Base-by-base conservation (phyloP, 2,113 vertebrate species). In the Felis chaus region DNA sequence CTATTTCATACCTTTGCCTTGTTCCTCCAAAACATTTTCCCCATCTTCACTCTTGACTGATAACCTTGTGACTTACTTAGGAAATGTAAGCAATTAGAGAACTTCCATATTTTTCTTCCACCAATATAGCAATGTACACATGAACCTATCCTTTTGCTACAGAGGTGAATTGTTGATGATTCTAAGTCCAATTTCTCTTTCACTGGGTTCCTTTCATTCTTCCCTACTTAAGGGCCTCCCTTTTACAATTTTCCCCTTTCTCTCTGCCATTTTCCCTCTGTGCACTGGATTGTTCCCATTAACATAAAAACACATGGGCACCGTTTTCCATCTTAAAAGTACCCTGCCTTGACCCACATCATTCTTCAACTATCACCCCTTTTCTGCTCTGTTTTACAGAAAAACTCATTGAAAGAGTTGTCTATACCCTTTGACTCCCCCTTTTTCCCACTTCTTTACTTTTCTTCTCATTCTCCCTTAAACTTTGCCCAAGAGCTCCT, bases 381-480 rank as follows among this genome's bases (percentile, higher is more conserved):
- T 94, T 83, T 53, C 50, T 91, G 94, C 5, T 83, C 53, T 19
- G 69, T n/a, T 63, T 91, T 78, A 71, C 11, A 45, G 57, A 90
- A 94, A 94, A 86, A 50, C 13, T 78, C 18, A 55, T 23, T 71
- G 82, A 86, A 18, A 48, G 66, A 48, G 0, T 83, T 93, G 23
- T 50, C 21, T 92, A 15, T 48, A 80, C 19, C 85, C 21, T 55
- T 61, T 81, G 63, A 86, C 5, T 95, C 36, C 1, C 5, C 27
- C 3, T 4, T 95, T 80, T 86, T 16, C 81, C 23, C 14, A 82
- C 7, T 61, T 89, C 5, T 45, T 18, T 27, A 68, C 7, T 45
- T 91, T 94, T 41, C 57, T 87, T 55, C 18, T 65, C 29, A n/a
- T 74, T 94, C 27, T 94, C 66, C 89, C 21, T 84, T 87, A 83